A percentile compares a stretch with the other conserved stretches of the same genome.
Conservation (phyloP, 1,140 invertebrate genomes). For the Microvelia longipes region DNA sequence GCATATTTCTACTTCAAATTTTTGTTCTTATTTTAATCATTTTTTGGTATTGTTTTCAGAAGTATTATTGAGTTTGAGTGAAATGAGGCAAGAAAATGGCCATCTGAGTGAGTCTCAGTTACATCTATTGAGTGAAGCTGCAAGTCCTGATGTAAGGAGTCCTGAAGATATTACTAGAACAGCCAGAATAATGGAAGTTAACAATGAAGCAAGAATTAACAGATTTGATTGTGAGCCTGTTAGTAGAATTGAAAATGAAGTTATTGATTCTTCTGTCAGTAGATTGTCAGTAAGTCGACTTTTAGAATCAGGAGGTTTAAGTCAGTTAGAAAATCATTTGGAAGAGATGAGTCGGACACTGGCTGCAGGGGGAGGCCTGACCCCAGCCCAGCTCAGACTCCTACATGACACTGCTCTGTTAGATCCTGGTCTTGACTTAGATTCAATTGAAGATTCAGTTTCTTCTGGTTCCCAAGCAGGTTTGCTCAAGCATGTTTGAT, state of each 20-base stretch:
- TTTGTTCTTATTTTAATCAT: background rate
- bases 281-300: background rate
- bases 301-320: background rate
- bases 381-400: constrained; percentile 45
- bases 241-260: background rate
- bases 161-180: background rate
- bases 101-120: background rate
- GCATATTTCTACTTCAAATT: no score
- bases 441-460: constrained; percentile 53
- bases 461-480: constrained; percentile 37
- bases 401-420: constrained; percentile 74
- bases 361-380: background rate
- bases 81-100: background rate
- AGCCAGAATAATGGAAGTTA: background rate
- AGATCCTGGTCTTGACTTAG: constrained; percentile 66
- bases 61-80: background rate
- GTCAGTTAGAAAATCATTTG: background rate
- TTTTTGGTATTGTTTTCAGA: background rate
- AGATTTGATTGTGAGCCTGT: background rate
- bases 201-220: no score
- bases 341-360: background rate
- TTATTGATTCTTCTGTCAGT: background rate
- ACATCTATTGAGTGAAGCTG: background rate
- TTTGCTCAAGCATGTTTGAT: constrained; percentile 29
- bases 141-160: background rate